Conservation (phyloP, 2,888 invertebrate genomes). For the Smittia aterrima region DNA sequence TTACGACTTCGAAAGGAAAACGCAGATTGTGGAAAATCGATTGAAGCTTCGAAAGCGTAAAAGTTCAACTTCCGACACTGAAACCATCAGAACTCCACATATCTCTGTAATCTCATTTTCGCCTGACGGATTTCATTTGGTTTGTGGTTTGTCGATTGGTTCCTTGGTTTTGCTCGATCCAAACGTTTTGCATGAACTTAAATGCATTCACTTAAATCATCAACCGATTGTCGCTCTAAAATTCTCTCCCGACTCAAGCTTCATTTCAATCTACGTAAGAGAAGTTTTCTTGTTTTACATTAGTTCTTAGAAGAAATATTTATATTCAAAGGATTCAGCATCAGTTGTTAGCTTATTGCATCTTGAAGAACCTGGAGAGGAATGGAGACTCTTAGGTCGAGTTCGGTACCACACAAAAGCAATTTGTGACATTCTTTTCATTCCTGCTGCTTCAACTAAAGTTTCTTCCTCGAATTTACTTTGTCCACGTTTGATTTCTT, state of each 20-base stretch:
- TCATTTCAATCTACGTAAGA: slow-evolving; percentile 60
- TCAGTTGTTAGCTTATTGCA: slow-evolving; percentile 58
- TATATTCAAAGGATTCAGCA: slow-evolving; percentile 55
- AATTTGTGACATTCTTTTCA: slow-evolving; percentile 60
- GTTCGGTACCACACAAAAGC: slow-evolving; percentile 61
- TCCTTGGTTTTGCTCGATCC: slow-evolving; percentile 62
- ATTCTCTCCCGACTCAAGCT: slow-evolving; percentile 58
- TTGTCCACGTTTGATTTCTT: slow-evolving; percentile 26
- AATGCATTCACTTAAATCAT: background rate
- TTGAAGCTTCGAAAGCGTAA: slow-evolving; percentile 38
- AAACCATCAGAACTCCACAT: slow-evolving; percentile 17
- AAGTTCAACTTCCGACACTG: slow-evolving; percentile 19
- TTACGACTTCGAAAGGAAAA: slow-evolving; percentile 52
- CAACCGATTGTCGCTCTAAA: slow-evolving; percentile 55
- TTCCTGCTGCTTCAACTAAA: slow-evolving; percentile 43
- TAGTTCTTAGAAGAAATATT: background rate
- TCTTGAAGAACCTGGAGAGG: slow-evolving; percentile 46
- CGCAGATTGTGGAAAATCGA: slow-evolving; percentile 45
- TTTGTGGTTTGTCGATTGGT: slow-evolving; percentile 61
- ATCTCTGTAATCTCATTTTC: slow-evolving; percentile 13
- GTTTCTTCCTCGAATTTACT: background rate
- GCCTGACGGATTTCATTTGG: slow-evolving; percentile 57
- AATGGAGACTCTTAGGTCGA: slow-evolving; percentile 62
- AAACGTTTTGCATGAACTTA: slow-evolving; percentile 55
- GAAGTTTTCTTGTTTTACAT: background rate